phyloP scores from a whole-genome alignment of 1,140 invertebrate genomes.

The Coenobita brevimanus region DNA sequence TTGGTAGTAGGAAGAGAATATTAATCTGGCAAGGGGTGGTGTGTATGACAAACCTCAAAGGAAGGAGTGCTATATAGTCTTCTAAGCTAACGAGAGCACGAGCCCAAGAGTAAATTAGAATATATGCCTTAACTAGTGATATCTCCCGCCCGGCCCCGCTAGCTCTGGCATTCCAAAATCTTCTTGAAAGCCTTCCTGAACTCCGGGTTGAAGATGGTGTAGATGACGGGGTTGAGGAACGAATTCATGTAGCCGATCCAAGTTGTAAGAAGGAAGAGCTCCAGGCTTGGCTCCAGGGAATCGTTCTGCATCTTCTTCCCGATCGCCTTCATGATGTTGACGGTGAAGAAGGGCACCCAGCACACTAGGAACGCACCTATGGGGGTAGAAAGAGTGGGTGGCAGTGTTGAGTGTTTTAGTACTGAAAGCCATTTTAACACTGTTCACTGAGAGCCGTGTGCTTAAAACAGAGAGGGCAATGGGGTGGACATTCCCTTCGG shows the following conservation, averaged over 20 bases:
- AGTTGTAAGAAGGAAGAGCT: constrained; percentile 94
- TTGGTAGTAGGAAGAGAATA: too few species aligned
- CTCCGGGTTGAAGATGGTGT: constrained; percentile 99
- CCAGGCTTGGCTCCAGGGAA: constrained; percentile 81
- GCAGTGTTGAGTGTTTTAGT: too few species aligned
- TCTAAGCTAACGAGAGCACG: too few species aligned
- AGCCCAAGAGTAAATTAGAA: too few species aligned
- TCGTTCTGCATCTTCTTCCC: constrained; percentile 87
- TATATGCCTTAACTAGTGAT: neutral
- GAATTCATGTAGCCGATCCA: constrained; percentile 99
- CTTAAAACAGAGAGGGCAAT: too few species aligned
- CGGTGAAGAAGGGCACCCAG: constrained; percentile 99
- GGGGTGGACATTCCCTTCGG: too few species aligned
- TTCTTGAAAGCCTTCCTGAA: constrained; percentile 99
- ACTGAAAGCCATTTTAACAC: too few species aligned
- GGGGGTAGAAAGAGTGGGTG: neutral
- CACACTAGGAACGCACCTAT: constrained; percentile 96
- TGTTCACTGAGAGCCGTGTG: too few species aligned
- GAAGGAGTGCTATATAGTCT: too few species aligned
- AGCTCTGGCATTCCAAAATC: constrained; percentile 75
- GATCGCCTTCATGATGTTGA: constrained; percentile 96
- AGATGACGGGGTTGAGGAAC: constrained; percentile 97
- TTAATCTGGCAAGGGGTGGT: too few species aligned
- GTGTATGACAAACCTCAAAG: neutral
- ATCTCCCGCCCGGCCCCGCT: neutral